phyloP scores from a whole-genome alignment of 2,113 vertebrate species.

The Xenopus laevis region DNA sequence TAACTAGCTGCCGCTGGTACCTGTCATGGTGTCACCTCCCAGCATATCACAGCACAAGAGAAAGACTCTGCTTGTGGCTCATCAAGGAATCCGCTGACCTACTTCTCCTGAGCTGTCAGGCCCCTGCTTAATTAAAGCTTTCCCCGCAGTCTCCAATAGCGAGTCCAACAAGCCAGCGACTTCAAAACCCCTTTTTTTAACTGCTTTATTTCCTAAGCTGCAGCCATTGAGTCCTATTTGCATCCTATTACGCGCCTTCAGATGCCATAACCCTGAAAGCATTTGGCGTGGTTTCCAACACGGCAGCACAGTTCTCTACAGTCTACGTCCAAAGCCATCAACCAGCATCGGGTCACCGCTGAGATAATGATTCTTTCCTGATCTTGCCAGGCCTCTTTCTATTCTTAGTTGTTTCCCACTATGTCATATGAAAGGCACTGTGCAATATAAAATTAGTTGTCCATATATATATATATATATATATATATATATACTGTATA shows the following conservation, averaged over 20 bases:
- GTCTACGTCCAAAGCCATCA: not conserved
- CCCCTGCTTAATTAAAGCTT: constrained; percentile 7
- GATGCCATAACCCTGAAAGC: constrained; percentile 8
- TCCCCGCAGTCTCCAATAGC: not conserved
- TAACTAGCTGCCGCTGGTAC: constrained; percentile 17
- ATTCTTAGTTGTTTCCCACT: not conserved
- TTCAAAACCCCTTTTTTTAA: constrained; percentile 23
- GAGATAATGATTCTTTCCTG: not conserved
- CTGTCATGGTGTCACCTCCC: constrained; percentile 27
- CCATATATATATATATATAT: no score
- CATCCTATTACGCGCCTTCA: constrained; percentile 14
- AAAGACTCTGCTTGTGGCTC: not conserved
- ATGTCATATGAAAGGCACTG: not conserved
- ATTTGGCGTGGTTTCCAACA: not conserved
- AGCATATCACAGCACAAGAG: constrained; percentile 19
- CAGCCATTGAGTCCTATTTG: constrained; percentile 20
- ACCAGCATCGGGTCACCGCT: not conserved
- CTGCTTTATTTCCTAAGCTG: constrained; percentile 18
- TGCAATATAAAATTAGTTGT: not conserved
- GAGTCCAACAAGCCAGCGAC: not conserved
- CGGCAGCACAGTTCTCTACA: not conserved
- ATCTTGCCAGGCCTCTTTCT: not conserved
- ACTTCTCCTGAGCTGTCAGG: constrained; percentile 16
- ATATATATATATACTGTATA: no score
- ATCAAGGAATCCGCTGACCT: constrained; percentile 10